Conservation (phyloP, 1,140 invertebrate genomes). For the Pseudomyrmex cubaensis region DNA sequence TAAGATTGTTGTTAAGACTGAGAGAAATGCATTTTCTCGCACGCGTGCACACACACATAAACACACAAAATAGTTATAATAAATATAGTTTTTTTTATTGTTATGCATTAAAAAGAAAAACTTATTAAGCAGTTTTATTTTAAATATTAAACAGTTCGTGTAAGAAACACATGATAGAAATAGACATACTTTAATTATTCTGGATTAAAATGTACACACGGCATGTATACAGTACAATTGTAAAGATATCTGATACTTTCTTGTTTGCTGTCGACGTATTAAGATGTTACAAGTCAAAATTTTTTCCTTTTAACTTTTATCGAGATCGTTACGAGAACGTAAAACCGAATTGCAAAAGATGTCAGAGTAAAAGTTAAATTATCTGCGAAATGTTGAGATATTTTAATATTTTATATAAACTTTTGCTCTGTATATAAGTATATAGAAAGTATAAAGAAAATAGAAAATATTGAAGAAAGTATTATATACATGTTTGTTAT, state of each 20-base stretch:
- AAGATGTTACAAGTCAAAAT: conserved; percentile 56
- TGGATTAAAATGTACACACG: neutral
- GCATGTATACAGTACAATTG: neutral
- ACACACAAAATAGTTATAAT: too few species aligned
- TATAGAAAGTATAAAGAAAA: conserved; percentile 67
- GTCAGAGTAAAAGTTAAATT: conserved; percentile 66
- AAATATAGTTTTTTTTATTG: too few species aligned
- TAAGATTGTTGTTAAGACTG: conserved; percentile 69
- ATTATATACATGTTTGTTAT: conserved; percentile 48
- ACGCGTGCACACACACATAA: too few species aligned
- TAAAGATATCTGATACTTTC: conserved; percentile 66
- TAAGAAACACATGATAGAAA: neutral
- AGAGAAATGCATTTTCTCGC: conserved; percentile 68
- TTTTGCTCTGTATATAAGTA: conserved; percentile 72
- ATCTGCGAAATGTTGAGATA: conserved; percentile 69
- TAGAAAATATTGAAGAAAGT: conserved; percentile 73
- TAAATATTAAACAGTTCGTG: too few species aligned
- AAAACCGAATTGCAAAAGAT: conserved; percentile 64
- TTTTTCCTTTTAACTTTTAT: conserved; percentile 49
- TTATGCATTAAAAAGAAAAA: too few species aligned
- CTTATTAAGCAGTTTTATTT: too few species aligned
- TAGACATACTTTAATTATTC: neutral
- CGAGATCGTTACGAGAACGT: conserved; percentile 30
- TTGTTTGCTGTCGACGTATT: conserved; percentile 37
- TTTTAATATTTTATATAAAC: conserved; percentile 75